Evolutionary conservation across 2,113 vertebrate species (phyloP).

Genomic region (Donacobius atricapilla): DNA sequence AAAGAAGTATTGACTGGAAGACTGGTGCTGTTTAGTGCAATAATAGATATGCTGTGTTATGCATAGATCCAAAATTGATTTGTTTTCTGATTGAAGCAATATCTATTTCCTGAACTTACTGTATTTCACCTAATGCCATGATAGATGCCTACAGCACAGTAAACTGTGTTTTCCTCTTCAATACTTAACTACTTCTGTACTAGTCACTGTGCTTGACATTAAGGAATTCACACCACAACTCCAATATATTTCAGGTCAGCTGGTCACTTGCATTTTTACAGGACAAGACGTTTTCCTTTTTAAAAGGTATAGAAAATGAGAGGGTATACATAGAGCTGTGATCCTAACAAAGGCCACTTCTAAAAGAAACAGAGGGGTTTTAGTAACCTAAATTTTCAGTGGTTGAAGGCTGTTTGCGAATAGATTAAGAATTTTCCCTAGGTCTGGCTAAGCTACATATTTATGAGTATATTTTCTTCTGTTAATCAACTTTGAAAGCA

Average conservation of each 20-base stretch:
- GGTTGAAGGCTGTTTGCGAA: background rate
- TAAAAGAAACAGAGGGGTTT: background rate
- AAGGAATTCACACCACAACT: background rate
- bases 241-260: background rate
- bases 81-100: background rate
- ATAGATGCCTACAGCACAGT: background rate
- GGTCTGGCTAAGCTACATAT: background rate
- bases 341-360: background rate
- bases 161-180: background rate
- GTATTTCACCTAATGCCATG: background rate
- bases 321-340: background rate
- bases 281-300: background rate
- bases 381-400: background rate
- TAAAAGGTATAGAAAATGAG: background rate
- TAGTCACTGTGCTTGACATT: background rate
- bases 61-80: constrained; percentile 28
- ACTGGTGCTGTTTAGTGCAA: background rate
- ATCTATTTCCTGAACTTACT: constrained; percentile 5
- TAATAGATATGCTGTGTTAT: background rate
- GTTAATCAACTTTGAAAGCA: background rate
- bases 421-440: background rate
- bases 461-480: background rate
- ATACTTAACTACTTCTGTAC: background rate
- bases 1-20: background rate
- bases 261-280: background rate